These are phyloP conservation scores for Danionella dracula DNA, from an alignment of 2,797 vertebrate species.

Conservation along the genomic window DNA sequence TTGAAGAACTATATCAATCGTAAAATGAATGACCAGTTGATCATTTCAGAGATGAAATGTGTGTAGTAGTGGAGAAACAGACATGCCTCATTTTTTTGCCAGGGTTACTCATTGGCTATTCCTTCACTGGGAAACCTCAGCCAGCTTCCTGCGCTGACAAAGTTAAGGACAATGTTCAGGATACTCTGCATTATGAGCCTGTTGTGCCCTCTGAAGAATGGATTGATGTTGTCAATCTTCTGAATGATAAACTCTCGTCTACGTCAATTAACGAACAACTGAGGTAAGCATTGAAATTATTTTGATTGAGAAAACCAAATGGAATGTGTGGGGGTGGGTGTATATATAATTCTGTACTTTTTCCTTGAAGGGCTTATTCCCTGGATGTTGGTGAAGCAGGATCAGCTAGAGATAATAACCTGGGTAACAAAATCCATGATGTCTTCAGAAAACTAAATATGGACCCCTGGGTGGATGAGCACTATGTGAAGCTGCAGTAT, in stretches of 20 bases:
- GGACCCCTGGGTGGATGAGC: slow-evolving; percentile 75
- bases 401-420: slow-evolving; percentile 56
- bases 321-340: no score
- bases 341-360: no score
- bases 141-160: not conserved
- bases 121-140: slow-evolving; percentile 59
- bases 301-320: no score
- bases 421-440: slow-evolving; percentile 56
- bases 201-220: slow-evolving; percentile 55
- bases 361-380: slow-evolving; percentile 46
- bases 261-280: slow-evolving; percentile 36
- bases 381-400: slow-evolving; percentile 64
- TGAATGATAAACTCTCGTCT: slow-evolving; percentile 52
- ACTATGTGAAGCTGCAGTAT: slow-evolving; percentile 78
- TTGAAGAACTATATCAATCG: no score
- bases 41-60: no score
- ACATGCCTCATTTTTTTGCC: not conserved
- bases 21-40: no score
- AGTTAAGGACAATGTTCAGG: not conserved
- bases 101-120: slow-evolving; percentile 82
- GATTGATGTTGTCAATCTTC: slow-evolving; percentile 58
- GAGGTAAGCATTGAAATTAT: no score
- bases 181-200: rapidly evolving
- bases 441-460: slow-evolving; percentile 62
- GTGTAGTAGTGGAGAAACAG: no score